A percentile compares a stretch with the other conserved stretches of the same genome.
Evolutionary conservation across 2,113 vertebrate genomes (phyloP).

Genomic region (Zosterops lateralis): DNA sequence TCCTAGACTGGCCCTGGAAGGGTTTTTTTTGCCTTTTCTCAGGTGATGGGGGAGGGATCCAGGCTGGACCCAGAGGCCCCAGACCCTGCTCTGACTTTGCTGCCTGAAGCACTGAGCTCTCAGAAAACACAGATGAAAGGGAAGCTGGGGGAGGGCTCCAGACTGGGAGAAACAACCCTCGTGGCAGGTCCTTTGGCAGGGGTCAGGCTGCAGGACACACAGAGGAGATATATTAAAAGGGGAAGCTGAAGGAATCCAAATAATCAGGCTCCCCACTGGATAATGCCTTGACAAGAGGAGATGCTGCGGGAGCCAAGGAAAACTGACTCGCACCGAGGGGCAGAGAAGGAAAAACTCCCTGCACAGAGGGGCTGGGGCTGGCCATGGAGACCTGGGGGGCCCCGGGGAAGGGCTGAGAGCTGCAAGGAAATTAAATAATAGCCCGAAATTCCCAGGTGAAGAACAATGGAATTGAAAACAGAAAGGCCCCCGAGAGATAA

Average conservation of each 20-base stretch:
- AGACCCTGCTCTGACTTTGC: conserved; percentile 15
- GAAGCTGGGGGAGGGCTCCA: conserved; percentile 67
- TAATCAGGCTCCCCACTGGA: conserved; percentile 68
- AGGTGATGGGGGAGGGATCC: conserved; percentile 63
- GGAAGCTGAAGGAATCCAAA: conserved; percentile 64
- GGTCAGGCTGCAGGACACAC: conserved; percentile 61
- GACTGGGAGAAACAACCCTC: conserved; percentile 55
- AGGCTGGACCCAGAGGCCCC: conserved; percentile 37
- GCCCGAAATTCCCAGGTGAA: conserved; percentile 64
- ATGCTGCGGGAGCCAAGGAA: conserved; percentile 38
- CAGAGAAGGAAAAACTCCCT: conserved; percentile 33
- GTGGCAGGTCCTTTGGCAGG: conserved; percentile 65
- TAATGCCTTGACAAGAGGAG: conserved; percentile 64
- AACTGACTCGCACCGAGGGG: conserved; percentile 29
- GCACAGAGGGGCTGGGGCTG: not conserved
- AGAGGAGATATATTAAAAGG: conserved; percentile 66
- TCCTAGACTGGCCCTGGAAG: not conserved
- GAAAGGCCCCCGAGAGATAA: conserved; percentile 49
- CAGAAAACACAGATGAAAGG: conserved; percentile 67
- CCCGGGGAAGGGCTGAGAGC: conserved; percentile 30
- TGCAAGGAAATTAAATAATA: conserved; percentile 68
- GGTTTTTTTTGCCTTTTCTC: conserved; percentile 49
- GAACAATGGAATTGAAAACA: conserved; percentile 61
- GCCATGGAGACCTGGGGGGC: not conserved
- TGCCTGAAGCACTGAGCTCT: conserved; percentile 51